phyloP scores from a whole-genome alignment of 2,797 vertebrate species.

The Ceryle rudis region DNA sequence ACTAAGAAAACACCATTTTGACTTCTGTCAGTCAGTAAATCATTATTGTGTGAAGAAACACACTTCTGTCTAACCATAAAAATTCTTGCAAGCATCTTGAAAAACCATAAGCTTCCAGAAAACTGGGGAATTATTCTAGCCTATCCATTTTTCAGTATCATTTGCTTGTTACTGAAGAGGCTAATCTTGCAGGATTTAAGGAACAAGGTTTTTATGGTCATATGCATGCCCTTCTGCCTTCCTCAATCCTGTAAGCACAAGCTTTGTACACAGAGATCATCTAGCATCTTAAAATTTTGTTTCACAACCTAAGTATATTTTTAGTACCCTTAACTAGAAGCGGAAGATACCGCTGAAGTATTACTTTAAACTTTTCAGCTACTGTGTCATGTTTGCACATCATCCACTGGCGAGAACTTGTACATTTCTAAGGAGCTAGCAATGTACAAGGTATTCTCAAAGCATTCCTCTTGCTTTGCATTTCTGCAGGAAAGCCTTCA shows the following conservation, averaged over 20 bases:
- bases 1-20: not conserved
- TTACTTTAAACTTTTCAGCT: not conserved
- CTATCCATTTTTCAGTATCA: not conserved
- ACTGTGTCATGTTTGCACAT: not conserved
- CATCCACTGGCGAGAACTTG: not conserved
- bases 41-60: not conserved
- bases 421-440: not conserved
- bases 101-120: not conserved
- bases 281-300: not conserved
- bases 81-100: not conserved
- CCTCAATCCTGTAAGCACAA: not conserved
- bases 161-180: not conserved
- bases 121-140: not conserved
- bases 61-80: not conserved
- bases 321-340: not conserved
- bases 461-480: not conserved
- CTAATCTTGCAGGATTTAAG: not conserved
- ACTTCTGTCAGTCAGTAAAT: not conserved
- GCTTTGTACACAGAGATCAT: not conserved
- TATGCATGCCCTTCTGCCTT: not conserved
- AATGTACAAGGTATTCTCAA: fast-evolving
- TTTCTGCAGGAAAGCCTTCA: not conserved
- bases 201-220: not conserved
- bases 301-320: not conserved
- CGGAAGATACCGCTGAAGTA: not conserved